Evolutionary conservation across 2,888 invertebrate genomes (phyloP).

Genomic region (Griposia aprilina): DNA sequence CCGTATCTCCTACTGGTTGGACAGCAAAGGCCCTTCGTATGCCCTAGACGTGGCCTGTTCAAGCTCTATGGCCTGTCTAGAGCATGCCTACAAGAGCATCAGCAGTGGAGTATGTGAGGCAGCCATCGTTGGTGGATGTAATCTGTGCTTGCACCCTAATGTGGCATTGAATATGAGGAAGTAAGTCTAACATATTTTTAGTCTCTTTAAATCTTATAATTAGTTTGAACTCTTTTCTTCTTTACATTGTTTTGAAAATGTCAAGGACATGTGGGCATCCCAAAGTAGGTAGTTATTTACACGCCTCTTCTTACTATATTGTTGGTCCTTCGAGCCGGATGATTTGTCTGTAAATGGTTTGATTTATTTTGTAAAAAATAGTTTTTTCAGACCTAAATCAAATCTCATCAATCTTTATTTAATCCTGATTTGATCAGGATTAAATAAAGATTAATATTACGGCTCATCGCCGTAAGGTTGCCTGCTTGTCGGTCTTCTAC

Average conservation of each 20-base stretch:
- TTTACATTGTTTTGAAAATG: not conserved
- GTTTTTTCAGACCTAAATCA: not conserved
- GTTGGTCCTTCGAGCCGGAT: not conserved
- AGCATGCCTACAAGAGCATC: constrained; percentile 74
- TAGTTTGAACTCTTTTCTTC: not conserved
- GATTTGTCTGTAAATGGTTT: not conserved
- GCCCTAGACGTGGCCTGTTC: constrained; percentile 71
- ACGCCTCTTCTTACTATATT: not conserved
- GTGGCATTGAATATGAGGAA: constrained; percentile 70
- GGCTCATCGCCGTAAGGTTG: too few species aligned
- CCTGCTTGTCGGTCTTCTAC: too few species aligned
- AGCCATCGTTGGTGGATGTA: constrained; percentile 91
- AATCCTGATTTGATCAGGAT: too few species aligned
- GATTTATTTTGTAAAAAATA: not conserved
- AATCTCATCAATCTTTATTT: not conserved
- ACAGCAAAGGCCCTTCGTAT: constrained; percentile 75
- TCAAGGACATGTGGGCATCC: not conserved
- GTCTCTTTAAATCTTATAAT: not conserved
- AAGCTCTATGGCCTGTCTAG: constrained; percentile 73
- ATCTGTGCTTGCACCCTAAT: constrained; percentile 88
- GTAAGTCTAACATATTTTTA: constrained; percentile 50
- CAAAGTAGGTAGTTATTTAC: not conserved
- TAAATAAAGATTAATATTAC: not conserved
- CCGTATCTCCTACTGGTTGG: constrained; percentile 79
- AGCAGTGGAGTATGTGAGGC: constrained; percentile 74